Evolutionary conservation across 1,140 invertebrate genomes (phyloP).

Genomic region (Papilio dardanus): DNA sequence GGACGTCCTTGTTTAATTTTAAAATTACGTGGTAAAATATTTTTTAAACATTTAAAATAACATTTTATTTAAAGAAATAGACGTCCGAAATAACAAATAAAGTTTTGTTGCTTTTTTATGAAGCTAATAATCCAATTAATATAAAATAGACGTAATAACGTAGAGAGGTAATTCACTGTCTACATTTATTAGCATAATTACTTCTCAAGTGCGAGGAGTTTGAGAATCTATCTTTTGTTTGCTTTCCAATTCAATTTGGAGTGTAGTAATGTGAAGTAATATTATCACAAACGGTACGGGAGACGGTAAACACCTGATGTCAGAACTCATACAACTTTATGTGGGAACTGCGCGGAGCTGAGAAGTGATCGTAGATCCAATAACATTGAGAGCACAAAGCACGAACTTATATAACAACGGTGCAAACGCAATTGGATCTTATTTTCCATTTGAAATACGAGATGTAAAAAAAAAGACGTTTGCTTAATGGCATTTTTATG

Average conservation of each 20-base stretch:
- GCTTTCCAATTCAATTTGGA: slow-evolving; percentile 38
- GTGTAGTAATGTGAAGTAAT: slow-evolving; percentile 25
- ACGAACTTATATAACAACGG: slow-evolving; percentile 1
- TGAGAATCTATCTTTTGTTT: slow-evolving; percentile 25
- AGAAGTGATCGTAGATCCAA: slow-evolving; percentile 31
- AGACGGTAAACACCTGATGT: slow-evolving; percentile 38
- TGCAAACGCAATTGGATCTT: slow-evolving; percentile 1
- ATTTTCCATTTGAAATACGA: not conserved
- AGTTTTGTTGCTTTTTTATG: not conserved
- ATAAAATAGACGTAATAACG: no score
- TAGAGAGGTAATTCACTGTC: not conserved
- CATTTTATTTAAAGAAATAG: not conserved
- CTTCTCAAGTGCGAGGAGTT: not conserved
- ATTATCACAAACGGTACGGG: slow-evolving; percentile 23
- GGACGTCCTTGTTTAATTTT: slow-evolving; percentile 16
- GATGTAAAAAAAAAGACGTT: not conserved
- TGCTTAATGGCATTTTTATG: slow-evolving; percentile 13
- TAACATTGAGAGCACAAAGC: slow-evolving; percentile 35
- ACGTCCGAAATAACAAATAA: not conserved
- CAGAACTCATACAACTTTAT: slow-evolving; percentile 37
- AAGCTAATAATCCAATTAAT: not conserved
- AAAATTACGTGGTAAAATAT: slow-evolving; percentile 24
- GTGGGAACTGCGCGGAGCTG: slow-evolving; percentile 26
- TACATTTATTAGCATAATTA: not conserved
- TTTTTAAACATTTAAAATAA: not conserved